Conservation (phyloP, 2,888 invertebrate species). For the Heliconius ismenius region DNA sequence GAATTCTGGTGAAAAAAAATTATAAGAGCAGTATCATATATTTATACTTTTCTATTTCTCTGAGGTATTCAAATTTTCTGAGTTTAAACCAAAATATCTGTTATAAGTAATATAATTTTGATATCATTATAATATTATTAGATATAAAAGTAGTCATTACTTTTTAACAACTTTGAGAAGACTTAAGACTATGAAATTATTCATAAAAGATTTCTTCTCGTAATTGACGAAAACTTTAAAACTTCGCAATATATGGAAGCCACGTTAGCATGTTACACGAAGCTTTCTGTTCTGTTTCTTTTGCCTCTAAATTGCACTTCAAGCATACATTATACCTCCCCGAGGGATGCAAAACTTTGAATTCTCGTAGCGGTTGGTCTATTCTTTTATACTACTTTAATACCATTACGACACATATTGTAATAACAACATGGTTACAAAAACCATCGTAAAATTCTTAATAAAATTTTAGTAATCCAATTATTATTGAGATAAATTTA, state of each 20-base stretch:
- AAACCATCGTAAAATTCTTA: neutral
- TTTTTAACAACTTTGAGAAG: neutral
- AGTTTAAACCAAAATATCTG: neutral
- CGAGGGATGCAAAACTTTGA: conserved; percentile 13
- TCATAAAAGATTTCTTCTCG: neutral
- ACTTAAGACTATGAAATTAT: neutral
- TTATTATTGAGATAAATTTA: neutral
- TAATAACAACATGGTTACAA: neutral
- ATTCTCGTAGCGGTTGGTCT: conserved; percentile 11
- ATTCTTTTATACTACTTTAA: conserved; percentile 5
- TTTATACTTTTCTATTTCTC: too few relatives aligned
- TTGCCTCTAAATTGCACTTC: conserved; percentile 19
- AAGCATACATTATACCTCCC: conserved; percentile 21
- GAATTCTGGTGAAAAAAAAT: too few relatives aligned
- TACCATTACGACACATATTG: neutral
- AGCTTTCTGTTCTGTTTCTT: conserved; percentile 18
- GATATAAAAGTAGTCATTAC: too few relatives aligned
- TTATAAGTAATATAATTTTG: too few relatives aligned
- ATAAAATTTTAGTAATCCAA: neutral
- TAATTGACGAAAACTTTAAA: conserved; percentile 7
- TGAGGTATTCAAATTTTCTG: too few relatives aligned
- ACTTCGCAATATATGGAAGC: neutral
- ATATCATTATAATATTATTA: neutral
- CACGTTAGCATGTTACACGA: neutral
- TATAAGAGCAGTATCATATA: too few relatives aligned